Evolutionary conservation across 2,888 invertebrate species (phyloP).

Genomic region (Ormia ochracea): DNA sequence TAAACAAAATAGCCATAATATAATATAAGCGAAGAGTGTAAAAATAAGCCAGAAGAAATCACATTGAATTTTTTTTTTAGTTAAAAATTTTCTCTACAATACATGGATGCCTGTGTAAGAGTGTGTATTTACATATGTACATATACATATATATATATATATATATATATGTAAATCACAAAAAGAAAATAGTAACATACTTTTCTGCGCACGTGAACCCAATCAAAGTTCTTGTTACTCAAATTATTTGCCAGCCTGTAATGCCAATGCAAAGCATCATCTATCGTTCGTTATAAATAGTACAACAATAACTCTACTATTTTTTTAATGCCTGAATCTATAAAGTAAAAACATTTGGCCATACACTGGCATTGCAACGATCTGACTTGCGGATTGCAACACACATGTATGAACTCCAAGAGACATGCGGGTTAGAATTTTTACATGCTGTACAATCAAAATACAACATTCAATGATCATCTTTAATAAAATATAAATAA

Average conservation of each 20-base stretch:
- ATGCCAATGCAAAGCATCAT: conserved; percentile 2
- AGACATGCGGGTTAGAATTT: conserved; percentile 24
- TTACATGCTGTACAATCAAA: neutral
- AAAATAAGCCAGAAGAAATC: too few relatives aligned
- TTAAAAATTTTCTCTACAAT: too few relatives aligned
- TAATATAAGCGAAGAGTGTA: too few relatives aligned
- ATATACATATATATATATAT: too few relatives aligned
- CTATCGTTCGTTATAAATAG: neutral
- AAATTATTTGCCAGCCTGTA: neutral
- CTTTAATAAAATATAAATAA: conserved; percentile 20
- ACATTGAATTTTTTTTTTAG: too few relatives aligned
- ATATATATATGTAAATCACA: too few relatives aligned
- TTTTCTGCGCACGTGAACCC: neutral
- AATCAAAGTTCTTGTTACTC: neutral
- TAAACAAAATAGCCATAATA: too few relatives aligned
- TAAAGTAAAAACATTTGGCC: conserved; percentile 12
- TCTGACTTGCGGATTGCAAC: neutral
- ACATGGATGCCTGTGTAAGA: too few relatives aligned
- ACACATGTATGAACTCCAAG: conserved; percentile 14
- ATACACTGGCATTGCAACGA: conserved; percentile 2
- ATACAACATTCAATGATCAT: conserved; percentile 42
- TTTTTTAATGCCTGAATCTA: conserved; percentile 25
- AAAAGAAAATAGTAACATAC: neutral
- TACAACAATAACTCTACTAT: neutral
- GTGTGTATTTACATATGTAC: too few relatives aligned